Evolutionary conservation across 2,888 invertebrate species (phyloP), one percentile per base, ranked within the genome.

Genomic region (Drosophila hawaiiensis): DNA sequence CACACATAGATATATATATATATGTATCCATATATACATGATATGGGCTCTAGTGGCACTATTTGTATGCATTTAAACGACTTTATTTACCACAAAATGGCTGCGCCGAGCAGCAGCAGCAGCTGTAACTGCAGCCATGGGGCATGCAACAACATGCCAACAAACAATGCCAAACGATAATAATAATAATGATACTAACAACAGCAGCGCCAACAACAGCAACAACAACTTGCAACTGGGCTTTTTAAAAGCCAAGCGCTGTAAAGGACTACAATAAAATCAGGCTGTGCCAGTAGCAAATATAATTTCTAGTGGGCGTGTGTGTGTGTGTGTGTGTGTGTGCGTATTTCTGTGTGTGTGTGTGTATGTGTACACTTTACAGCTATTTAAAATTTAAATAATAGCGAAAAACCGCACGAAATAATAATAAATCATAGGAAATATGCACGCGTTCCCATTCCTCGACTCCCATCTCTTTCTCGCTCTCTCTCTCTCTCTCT

Each of bases 81-180:
- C 88, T 90, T 90, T 90, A 88, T 90, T 90, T 89, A 84, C 91
- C 90, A 81, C 89, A 90, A 84, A 90, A 86, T 87, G 84, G 84
- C 84, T 83, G 82, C 67, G 54, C 82, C 56, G 78, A 71, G 76
- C 31, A 41, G 29, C 35, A 54, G 31, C 59, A 59, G 56, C 71
- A 63, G 59, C 67, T 67, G 67, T 43, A 76, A 35, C 60, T 68
- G 65, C 75, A 66, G 55, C 55, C 64, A 39, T 9, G 75, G 64
- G 67, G 69, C 75, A 75, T 75, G 80, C 78, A 76, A 65, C 71
- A 70, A 76, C 82, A 82, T 78, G 84, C 73, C 78, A 84, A 62
- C 86, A 85, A 84, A 89, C 89, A 85, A 86, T 86, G 84, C 82
- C 70, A 81, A 86, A 86, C 87, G 87, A 89, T 86, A 85, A 86